These are phyloP conservation scores for Kryphioiulus occultus DNA, from an alignment of 2,888 invertebrate genomes.

Conservation along the genomic window DNA sequence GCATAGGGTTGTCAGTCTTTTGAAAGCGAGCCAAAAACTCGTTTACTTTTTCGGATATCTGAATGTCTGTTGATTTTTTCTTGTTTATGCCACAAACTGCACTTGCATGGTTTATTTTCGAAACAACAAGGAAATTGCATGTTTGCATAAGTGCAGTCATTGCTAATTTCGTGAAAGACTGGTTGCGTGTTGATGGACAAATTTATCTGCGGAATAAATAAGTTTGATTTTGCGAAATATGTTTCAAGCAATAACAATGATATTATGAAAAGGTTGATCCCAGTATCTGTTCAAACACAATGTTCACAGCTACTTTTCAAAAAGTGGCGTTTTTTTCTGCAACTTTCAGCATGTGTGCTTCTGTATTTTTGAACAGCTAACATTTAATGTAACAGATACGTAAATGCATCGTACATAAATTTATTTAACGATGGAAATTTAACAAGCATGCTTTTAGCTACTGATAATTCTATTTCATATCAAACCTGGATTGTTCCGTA, in stretches of 20 bases:
- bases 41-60: not conserved
- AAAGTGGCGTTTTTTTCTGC: not conserved
- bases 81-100: not conserved
- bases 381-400: not conserved
- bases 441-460: not conserved
- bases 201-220: not conserved
- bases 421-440: not conserved
- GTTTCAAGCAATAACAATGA: not conserved
- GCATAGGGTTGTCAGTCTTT: not conserved
- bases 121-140: not conserved
- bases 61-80: not conserved
- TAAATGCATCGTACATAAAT: not conserved
- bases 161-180: not conserved
- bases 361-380: not conserved
- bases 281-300: not conserved
- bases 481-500: not conserved
- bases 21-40: not conserved
- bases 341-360: not conserved
- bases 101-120: not conserved
- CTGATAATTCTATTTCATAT: not conserved
- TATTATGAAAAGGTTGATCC: not conserved
- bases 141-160: not conserved
- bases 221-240: not conserved
- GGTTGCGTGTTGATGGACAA: not conserved
- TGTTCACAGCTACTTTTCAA: not conserved